Percentiles rank a stretch among this genome's conserved stretches.
phyloP scores from a whole-genome alignment of 2,113 vertebrate genomes.

The Procavia capensis region DNA sequence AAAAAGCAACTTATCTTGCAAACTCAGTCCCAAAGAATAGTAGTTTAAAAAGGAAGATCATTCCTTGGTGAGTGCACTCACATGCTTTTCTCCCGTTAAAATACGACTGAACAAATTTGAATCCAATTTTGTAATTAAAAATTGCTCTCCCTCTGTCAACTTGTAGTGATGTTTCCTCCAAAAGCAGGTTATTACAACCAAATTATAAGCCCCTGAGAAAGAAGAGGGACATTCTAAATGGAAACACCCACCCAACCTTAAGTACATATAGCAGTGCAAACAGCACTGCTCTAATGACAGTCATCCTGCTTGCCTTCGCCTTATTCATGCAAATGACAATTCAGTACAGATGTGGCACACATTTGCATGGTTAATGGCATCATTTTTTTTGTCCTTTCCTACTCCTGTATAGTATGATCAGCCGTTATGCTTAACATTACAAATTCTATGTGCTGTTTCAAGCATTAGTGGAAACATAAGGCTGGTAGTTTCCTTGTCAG shows the following conservation, averaged over 20 bases:
- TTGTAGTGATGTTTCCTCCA: conserved; percentile 59
- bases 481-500: conserved; percentile 91
- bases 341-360: conserved; percentile 81
- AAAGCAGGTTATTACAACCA: conserved; percentile 75
- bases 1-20: neutral
- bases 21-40: conserved; percentile 1
- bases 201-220: conserved; percentile 78
- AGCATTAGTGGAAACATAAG: conserved; percentile 90
- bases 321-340: conserved; percentile 81
- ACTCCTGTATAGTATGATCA: conserved; percentile 88
- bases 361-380: conserved; percentile 88
- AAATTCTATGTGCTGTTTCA: conserved; percentile 93
- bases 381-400: conserved; percentile 86
- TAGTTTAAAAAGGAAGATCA: conserved; percentile 19
- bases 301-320: conserved; percentile 74
- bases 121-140: conserved; percentile 80
- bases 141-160: conserved; percentile 66
- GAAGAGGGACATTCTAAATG: conserved; percentile 67
- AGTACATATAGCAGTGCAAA: conserved; percentile 75
- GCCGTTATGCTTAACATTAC: conserved; percentile 91
- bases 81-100: conserved; percentile 54
- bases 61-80: conserved; percentile 52
- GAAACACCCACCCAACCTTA: conserved; percentile 74
- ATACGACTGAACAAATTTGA: conserved; percentile 68
- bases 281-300: conserved; percentile 74